Evolutionary conservation across 2,888 invertebrate species (phyloP).

Genomic region (Polymixis lichenea): DNA sequence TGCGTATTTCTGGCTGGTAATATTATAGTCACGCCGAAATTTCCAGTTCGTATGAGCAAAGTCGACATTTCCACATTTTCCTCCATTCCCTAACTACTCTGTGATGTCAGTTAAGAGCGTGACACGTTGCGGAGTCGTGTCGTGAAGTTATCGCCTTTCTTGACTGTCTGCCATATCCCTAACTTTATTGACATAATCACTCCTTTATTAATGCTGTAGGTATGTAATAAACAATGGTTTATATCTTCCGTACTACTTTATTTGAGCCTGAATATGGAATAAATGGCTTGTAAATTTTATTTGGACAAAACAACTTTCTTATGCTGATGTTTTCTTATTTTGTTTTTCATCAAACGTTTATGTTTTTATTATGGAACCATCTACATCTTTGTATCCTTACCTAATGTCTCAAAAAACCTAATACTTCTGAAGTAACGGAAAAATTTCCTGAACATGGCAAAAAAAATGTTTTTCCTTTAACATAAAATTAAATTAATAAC

Average conservation of each 20-base stretch:
- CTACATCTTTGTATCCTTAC: neutral
- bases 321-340: constrained; percentile 15
- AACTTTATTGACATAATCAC: constrained; percentile 63
- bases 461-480: neutral
- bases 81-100: constrained; percentile 21
- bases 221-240: constrained; percentile 54
- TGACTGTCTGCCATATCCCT: constrained; percentile 42
- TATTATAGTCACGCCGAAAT: neutral
- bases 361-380: neutral
- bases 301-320: constrained; percentile 37
- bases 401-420: neutral
- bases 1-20: neutral
- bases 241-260: constrained; percentile 58
- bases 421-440: neutral
- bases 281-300: constrained; percentile 33
- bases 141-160: constrained; percentile 45
- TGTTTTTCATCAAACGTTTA: neutral
- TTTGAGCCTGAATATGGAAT: constrained; percentile 42
- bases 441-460: neutral
- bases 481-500: constrained; percentile 6
- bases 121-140: constrained; percentile 31
- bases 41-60: neutral
- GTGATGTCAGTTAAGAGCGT: constrained; percentile 31
- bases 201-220: constrained; percentile 48
- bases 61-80: neutral